Conservation (phyloP, 2,113 vertebrate species). For the Elephantulus edwardii region DNA sequence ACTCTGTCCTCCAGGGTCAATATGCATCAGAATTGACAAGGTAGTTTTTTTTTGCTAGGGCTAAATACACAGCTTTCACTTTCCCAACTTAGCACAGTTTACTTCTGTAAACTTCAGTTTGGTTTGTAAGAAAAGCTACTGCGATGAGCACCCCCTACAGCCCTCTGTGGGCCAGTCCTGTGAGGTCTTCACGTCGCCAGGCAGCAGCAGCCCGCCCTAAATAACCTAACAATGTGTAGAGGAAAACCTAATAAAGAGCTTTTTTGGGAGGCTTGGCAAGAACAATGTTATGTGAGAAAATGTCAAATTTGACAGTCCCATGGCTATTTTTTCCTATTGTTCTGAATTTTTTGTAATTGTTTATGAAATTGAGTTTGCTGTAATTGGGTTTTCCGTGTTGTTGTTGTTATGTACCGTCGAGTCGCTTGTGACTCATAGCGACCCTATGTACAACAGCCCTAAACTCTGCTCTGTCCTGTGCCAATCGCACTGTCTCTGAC, state of each 20-base stretch:
- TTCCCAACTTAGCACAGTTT: conserved; percentile 15
- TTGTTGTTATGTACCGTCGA: too few relatives aligned
- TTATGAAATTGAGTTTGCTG: conserved; percentile 37
- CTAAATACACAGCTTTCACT: not conserved
- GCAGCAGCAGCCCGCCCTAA: conserved; percentile 10
- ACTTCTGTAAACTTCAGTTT: conserved; percentile 41
- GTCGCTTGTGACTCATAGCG: too few relatives aligned
- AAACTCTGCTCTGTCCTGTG: too few relatives aligned
- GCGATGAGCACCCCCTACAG: not conserved
- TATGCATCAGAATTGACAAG: not conserved
- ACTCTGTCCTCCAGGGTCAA: not conserved
- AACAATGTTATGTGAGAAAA: conserved; percentile 22
- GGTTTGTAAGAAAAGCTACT: conserved; percentile 43
- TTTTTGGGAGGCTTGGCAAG: conserved; percentile 34
- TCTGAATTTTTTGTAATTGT: conserved; percentile 24
- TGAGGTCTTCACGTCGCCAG: not conserved
- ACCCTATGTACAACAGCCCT: too few relatives aligned
- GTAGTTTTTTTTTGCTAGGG: not conserved
- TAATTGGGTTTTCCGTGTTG: conserved; percentile 34
- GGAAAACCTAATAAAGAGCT: conserved; percentile 4
- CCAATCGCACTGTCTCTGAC: too few relatives aligned
- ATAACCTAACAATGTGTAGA: not conserved
- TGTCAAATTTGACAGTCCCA: conserved; percentile 1
- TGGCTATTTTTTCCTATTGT: conserved; percentile 3
- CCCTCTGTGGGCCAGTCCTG: not conserved